Percentiles rank a stretch among this genome's conserved stretches.
phyloP scores from a whole-genome alignment of 2,113 vertebrate genomes.

The Urocynchramus pylzowi region DNA sequence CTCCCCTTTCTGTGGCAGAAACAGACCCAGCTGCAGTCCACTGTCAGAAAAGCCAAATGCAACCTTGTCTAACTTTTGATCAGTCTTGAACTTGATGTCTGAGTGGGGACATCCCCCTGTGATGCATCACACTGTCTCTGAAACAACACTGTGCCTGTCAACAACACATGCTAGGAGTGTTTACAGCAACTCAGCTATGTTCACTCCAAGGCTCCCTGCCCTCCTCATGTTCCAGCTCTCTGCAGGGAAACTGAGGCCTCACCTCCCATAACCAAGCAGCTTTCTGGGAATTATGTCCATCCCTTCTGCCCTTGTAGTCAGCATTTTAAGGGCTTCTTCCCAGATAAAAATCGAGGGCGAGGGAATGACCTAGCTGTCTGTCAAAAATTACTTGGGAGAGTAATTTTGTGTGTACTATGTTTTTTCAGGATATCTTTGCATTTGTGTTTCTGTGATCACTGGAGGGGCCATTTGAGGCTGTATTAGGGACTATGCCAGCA shows the following conservation, averaged over 20 bases:
- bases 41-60: not conserved
- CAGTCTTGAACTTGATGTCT: not conserved
- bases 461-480: not conserved
- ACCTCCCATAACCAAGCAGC: not conserved
- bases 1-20: not conserved
- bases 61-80: not conserved
- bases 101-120: not conserved
- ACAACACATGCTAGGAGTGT: no score
- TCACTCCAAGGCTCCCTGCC: not conserved
- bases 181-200: no score
- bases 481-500: not conserved
- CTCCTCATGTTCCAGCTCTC: not conserved
- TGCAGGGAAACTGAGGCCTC: not conserved
- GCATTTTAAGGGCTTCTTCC: not conserved
- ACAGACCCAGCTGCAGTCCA: not conserved
- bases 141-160: not conserved
- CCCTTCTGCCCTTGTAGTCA: not conserved
- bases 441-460: not conserved
- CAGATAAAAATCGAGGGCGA: not conserved
- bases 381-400: not conserved
- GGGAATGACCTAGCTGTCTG: not conserved
- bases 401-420: not conserved
- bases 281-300: not conserved
- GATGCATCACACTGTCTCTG: not conserved
- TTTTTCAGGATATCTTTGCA: not conserved